Evolutionary conservation across 1,140 invertebrate genomes (phyloP), one percentile per base, ranked within the genome.

Genomic region (Drosophila insularis): DNA sequence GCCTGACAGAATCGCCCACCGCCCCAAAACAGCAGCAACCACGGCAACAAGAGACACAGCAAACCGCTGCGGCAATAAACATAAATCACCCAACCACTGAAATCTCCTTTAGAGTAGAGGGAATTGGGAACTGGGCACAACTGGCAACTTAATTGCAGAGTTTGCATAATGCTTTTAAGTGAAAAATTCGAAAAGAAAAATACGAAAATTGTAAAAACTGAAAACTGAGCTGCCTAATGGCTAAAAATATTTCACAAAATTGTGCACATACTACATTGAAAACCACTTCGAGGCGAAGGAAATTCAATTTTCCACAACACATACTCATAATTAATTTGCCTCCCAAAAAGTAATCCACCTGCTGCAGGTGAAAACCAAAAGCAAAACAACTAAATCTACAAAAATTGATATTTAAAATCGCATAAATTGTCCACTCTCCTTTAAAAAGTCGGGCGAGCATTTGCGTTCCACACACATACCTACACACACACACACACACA

Each of bases 321-420:
- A 81, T 71, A 89, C 77, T 89, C 85, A 89, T 89, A 89, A 89
- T 89, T 89, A 89, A 89, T 89, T 89, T 69, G 75, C 80, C 73
- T 64, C 59, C 72, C 8, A 50, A 50, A 50, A 63, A 73, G 66
- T 74, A 74, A 74, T 67, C 46, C 78, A 64, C 69, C 72, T 78
- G 35, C 62, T 50, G 17, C 71, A 74, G 64, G 14, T 35, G 27
- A 39, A 66, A 63, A 71, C 55, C 10, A 54, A 27, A 27, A 14
- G 14, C 17, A 31, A 55, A 63, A 17, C 10, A 62, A 89, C 43
- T 50, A 90, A 86, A 89, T 89, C 85, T 89, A 89, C 85, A 89
- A 89, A 64, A 89, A 89, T 89, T 75, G 81, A 89, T 89, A 89
- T 89, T 89, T 89, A 89, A 89, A 89, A 89, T 89, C 85, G 78